These are phyloP conservation scores for Falco naumanni DNA, from an alignment of 2,797 vertebrate species.

Conservation along the genomic window DNA sequence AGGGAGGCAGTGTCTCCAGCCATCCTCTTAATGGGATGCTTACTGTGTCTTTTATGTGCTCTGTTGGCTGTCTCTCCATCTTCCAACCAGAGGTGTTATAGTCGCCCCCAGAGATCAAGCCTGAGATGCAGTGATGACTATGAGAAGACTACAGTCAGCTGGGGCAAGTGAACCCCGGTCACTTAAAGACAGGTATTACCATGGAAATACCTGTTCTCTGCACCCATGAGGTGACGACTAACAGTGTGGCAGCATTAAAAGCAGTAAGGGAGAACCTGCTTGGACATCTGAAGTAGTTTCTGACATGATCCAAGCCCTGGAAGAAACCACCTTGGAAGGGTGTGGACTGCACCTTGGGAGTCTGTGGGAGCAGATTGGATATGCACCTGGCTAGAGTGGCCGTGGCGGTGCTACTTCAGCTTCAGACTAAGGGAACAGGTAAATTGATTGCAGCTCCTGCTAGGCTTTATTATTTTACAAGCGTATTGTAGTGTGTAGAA, in stretches of 20 bases:
- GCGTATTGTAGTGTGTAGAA: background rate
- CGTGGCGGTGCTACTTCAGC: background rate
- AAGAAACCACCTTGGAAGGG: background rate
- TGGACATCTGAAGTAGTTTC: background rate
- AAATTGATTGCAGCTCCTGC: background rate
- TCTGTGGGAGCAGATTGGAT: background rate
- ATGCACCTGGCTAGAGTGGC: background rate
- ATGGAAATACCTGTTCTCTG: background rate
- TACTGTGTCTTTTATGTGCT: background rate
- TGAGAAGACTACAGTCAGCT: background rate
- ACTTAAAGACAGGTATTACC: background rate
- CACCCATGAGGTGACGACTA: background rate
- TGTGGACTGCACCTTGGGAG: background rate
- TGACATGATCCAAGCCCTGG: background rate
- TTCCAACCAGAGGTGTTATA: background rate
- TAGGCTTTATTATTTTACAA: background rate
- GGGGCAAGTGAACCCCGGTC: background rate
- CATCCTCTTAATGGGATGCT: fast-evolving
- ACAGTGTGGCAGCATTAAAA: background rate
- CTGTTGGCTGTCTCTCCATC: background rate
- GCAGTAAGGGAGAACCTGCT: background rate
- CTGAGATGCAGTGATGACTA: background rate
- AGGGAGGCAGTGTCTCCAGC: background rate
- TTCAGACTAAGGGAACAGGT: background rate
- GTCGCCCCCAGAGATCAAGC: background rate